Conservation (phyloP, 2,797 vertebrate genomes). For the Enteromius treurensis region DNA sequence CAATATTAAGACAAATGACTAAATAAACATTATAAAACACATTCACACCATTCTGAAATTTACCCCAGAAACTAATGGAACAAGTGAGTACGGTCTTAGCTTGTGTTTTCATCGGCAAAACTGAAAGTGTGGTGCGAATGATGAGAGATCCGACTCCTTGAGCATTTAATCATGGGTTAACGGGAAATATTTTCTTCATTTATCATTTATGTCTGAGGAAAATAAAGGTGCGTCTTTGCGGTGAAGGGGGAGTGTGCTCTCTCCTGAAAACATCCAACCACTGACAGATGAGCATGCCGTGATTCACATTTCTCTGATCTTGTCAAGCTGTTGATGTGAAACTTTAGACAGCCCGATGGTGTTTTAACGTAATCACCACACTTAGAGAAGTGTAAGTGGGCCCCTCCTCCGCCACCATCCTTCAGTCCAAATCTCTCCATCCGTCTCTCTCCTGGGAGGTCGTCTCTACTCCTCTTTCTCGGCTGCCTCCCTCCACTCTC, state of each 20-base stretch:
- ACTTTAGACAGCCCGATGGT: conserved; percentile 24
- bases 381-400: conserved; percentile 37
- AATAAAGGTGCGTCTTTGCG: conserved; percentile 38
- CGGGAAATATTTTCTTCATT: conserved; percentile 46
- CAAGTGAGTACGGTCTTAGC: conserved; percentile 10
- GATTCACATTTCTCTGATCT: conserved; percentile 36
- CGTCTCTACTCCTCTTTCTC: conserved; percentile 42
- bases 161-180: conserved; percentile 42
- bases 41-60: conserved; percentile 14
- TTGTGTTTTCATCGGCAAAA: conserved; percentile 24
- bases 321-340: conserved; percentile 52
- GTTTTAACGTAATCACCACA: conserved; percentile 48
- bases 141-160: conserved; percentile 35
- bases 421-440: conserved; percentile 31
- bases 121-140: not conserved
- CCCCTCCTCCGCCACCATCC: conserved; percentile 13
- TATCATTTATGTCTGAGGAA: conserved; percentile 30
- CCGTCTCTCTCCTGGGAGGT: conserved; percentile 44
- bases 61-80: conserved; percentile 11
- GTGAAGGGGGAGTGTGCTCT: conserved; percentile 16
- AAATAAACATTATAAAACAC: conserved; percentile 28
- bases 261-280: conserved; percentile 29
- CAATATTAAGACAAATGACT: conserved; percentile 41
- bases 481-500: conserved; percentile 14
- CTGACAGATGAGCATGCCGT: conserved; percentile 45